Conservation (phyloP, 37 sponge, comb jelly and placozoan species). For the Beroe ovata region DNA sequence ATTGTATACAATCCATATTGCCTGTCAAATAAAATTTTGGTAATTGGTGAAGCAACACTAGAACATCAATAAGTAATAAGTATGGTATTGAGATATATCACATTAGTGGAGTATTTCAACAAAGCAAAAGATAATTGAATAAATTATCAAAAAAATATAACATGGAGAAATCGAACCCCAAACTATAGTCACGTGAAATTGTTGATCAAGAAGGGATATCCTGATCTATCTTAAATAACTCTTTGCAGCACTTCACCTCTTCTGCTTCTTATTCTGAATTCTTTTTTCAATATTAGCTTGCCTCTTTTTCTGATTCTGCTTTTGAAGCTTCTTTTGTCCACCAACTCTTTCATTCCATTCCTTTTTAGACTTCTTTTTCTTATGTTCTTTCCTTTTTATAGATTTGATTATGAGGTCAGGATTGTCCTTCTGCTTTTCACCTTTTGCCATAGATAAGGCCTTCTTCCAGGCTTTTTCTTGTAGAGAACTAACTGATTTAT, state of each 20-base stretch:
- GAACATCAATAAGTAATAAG: too few relatives aligned
- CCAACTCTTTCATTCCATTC: constrained; percentile 48
- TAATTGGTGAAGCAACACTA: too few relatives aligned
- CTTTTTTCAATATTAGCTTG: constrained; percentile 65
- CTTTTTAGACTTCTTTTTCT: constrained; percentile 18
- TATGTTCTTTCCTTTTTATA: constrained; percentile 19
- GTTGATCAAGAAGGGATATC: too few relatives aligned
- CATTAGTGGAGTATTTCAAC: too few relatives aligned
- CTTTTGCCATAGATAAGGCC: constrained; percentile 58
- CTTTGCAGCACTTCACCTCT: neutral
- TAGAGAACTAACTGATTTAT: neutral
- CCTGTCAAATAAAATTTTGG: too few relatives aligned
- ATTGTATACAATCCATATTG: constrained; percentile 40
- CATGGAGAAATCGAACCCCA: too few relatives aligned
- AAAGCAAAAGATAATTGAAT: too few relatives aligned
- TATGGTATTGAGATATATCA: too few relatives aligned
- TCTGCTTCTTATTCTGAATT: constrained; percentile 14
- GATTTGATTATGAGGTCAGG: constrained; percentile 52
- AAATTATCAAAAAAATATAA: too few relatives aligned
- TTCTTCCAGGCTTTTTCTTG: constrained; percentile 54
- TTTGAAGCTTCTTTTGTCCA: constrained; percentile 51
- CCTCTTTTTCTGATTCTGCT: constrained; percentile 55
- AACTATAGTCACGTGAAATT: too few relatives aligned
- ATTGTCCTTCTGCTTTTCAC: constrained; percentile 63
- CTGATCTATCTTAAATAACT: too few relatives aligned